A percentile compares a stretch with the other conserved stretches of the same genome.
Conservation (phyloP, 2,888 invertebrate genomes). For the Antitype chi region DNA sequence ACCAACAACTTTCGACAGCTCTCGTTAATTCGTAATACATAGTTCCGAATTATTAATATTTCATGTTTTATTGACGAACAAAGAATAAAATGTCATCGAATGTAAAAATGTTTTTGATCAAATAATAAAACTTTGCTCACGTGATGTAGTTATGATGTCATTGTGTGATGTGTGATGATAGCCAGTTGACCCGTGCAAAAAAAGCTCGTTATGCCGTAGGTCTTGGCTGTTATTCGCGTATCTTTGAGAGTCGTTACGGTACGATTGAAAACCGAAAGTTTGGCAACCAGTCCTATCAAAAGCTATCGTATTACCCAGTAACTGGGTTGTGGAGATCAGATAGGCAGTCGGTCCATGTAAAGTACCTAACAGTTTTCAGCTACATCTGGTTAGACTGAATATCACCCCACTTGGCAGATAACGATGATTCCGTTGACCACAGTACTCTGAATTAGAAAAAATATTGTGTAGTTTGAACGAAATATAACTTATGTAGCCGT, state of each 20-base stretch:
- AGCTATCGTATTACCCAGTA: too few relatives aligned
- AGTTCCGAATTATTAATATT: slow-evolving; percentile 33
- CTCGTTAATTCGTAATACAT: slow-evolving; percentile 46
- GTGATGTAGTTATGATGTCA: background rate
- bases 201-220: too few relatives aligned
- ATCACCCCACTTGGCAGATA: too few relatives aligned
- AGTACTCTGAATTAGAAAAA: background rate
- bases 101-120: slow-evolving; percentile 14
- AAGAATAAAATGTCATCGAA: slow-evolving; percentile 24
- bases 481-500: background rate
- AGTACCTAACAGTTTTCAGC: too few relatives aligned
- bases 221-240: too few relatives aligned
- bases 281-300: too few relatives aligned
- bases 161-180: background rate
- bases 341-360: too few relatives aligned
- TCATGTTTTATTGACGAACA: slow-evolving; percentile 40
- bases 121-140: background rate
- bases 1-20: slow-evolving; percentile 29
- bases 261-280: too few relatives aligned
- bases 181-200: background rate
- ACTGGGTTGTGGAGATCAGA: too few relatives aligned
- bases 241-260: too few relatives aligned
- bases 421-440: background rate
- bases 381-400: too few relatives aligned
- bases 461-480: background rate